phyloP scores from a whole-genome alignment of 2,113 vertebrate species.

The Saccopteryx bilineata region DNA sequence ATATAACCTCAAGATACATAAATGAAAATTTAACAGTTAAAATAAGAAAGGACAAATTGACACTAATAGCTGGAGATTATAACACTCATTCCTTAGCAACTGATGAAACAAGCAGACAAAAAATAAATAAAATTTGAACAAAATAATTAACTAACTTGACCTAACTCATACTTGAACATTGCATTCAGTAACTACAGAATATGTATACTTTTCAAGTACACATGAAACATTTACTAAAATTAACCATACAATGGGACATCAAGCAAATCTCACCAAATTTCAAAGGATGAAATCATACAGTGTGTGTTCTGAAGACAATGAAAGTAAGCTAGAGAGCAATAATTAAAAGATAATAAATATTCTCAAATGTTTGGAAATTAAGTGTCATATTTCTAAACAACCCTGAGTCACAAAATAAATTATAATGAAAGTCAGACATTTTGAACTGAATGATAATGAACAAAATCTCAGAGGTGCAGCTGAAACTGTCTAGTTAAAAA shows the following conservation, averaged over 20 bases:
- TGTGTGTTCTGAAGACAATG: conserved; percentile 13
- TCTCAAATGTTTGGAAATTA: conserved; percentile 63
- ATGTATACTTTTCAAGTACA: neutral
- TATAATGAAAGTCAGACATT: conserved; percentile 43
- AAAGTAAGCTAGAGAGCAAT: conserved; percentile 59
- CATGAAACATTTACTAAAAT: conserved; percentile 45
- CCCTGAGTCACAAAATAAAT: conserved; percentile 47
- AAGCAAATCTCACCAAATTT: conserved; percentile 39
- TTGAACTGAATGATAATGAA: conserved; percentile 60
- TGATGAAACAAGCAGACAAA: neutral
- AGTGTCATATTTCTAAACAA: conserved; percentile 52
- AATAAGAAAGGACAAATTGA: conserved; percentile 28
- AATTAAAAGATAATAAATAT: conserved; percentile 59
- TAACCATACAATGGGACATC: neutral
- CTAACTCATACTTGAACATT: neutral
- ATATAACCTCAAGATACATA: conserved; percentile 40
- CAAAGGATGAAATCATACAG: neutral
- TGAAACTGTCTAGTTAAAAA: conserved; percentile 21
- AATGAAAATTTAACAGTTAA: neutral
- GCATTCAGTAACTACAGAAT: neutral
- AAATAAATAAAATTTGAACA: conserved; percentile 1
- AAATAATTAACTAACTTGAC: conserved; percentile 9
- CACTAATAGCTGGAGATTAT: neutral
- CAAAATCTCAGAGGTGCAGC: neutral
- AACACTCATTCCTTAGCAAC: neutral